phyloP scores from a whole-genome alignment of 2,113 vertebrate species.

The Phaetusa simplex region DNA sequence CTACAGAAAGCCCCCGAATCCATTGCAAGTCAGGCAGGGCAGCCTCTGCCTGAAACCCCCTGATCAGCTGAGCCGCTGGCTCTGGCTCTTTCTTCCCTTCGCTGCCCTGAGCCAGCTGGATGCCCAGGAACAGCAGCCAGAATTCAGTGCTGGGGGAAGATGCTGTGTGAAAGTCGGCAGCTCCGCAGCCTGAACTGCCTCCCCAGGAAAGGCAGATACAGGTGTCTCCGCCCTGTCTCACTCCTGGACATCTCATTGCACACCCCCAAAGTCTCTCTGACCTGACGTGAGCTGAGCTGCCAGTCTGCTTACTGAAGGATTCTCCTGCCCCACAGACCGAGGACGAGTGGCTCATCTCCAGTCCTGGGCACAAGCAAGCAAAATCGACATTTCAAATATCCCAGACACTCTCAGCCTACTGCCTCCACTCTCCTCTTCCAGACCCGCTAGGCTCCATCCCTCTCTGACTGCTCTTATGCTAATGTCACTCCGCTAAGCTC shows the following conservation, averaged over 20 bases:
- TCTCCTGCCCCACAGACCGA: not conserved
- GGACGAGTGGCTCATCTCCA: not conserved
- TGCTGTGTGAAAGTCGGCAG: not conserved
- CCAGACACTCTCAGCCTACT: not conserved
- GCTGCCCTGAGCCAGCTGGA: not conserved
- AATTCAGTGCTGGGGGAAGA: not conserved
- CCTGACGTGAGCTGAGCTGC: not conserved
- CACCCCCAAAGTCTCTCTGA: not conserved
- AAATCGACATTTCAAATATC: not conserved
- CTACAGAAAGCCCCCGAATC: not conserved
- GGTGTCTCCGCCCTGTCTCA: not conserved
- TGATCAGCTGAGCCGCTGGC: not conserved
- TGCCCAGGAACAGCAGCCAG: not conserved
- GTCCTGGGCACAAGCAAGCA: not conserved
- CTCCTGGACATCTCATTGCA: not conserved
- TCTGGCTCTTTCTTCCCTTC: not conserved
- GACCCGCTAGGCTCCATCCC: not conserved
- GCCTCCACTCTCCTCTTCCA: not conserved
- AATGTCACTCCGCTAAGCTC: not conserved
- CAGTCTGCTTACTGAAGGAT: not conserved
- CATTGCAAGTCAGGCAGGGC: not conserved
- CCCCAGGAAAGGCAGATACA: not conserved
- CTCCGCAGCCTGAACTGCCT: not conserved
- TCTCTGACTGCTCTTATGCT: not conserved
- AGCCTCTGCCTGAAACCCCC: not conserved